A percentile compares a stretch with the other conserved stretches of the same genome.
phyloP scores from a whole-genome alignment of 2,888 invertebrate species.

The Phengaris arion region DNA sequence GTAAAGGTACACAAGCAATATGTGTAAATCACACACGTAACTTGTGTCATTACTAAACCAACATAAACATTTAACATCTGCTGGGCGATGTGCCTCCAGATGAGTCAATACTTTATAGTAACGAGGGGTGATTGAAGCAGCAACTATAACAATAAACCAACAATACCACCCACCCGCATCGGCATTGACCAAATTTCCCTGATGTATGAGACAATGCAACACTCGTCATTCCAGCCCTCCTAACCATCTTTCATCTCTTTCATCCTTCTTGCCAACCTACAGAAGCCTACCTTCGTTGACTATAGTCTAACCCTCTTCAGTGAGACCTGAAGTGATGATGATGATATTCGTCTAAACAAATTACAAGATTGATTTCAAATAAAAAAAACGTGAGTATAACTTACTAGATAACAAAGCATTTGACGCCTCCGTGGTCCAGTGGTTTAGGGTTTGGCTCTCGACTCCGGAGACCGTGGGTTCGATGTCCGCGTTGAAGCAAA shows the following conservation, averaged over 20 bases:
- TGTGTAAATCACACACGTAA: not conserved
- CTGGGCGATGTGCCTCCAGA: not conserved
- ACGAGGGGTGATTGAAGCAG: not conserved
- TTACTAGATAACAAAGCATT: too few relatives aligned
- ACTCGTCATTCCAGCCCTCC: not conserved
- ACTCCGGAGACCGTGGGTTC: too few relatives aligned
- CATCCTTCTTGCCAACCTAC: too few relatives aligned
- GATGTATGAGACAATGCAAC: not conserved
- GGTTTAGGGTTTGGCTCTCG: too few relatives aligned
- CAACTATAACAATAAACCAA: constrained; percentile 23
- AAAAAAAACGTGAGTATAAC: too few relatives aligned
- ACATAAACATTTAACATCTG: not conserved
- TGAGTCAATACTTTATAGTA: constrained; percentile 18
- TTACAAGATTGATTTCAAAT: too few relatives aligned
- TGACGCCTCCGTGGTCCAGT: too few relatives aligned
- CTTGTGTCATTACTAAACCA: not conserved
- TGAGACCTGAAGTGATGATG: too few relatives aligned
- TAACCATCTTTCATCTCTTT: not conserved
- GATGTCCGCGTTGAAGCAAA: too few relatives aligned
- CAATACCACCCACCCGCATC: not conserved
- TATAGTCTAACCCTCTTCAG: too few relatives aligned
- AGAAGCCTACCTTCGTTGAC: too few relatives aligned
- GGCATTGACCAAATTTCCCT: not conserved
- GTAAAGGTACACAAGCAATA: not conserved
- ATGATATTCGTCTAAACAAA: too few relatives aligned